Evolutionary conservation across 1,140 invertebrate genomes (phyloP).

Genomic region (Hydropsyche tenuis): DNA sequence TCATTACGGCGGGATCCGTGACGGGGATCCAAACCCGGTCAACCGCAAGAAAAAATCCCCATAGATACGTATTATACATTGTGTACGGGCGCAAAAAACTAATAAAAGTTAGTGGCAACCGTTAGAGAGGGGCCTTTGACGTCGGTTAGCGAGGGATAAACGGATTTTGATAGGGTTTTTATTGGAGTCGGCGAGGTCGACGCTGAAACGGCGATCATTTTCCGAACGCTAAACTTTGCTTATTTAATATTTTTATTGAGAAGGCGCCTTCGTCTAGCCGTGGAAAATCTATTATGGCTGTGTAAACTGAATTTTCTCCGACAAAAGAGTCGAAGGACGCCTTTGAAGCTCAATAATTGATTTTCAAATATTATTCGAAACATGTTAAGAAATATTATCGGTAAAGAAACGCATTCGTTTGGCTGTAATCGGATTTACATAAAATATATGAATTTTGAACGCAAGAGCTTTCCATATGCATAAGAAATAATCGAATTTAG

Average conservation of each 20-base stretch:
- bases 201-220: constrained; percentile 1
- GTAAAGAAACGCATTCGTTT: no score
- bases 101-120: constrained; percentile 26
- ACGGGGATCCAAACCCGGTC: constrained; percentile 2
- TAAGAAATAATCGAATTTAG: no score
- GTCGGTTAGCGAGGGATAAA: constrained; percentile 30
- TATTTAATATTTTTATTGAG: constrained; percentile 30
- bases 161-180: constrained; percentile 38
- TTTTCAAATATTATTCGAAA: no score
- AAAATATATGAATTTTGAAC: no score
- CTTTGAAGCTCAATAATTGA: no score
- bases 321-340: constrained; percentile 2
- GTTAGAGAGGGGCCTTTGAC: constrained; percentile 3
- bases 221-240: constrained; percentile 7
- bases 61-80: not conserved
- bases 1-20: constrained; percentile 20
- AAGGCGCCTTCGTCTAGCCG: not conserved
- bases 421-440: no score
- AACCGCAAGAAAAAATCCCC: not conserved
- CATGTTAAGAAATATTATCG: no score
- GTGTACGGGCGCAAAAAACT: constrained; percentile 18
- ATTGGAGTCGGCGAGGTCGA: constrained; percentile 11
- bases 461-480: no score
- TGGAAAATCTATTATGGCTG: constrained; percentile 3
- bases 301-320: not conserved